phyloP scores from a whole-genome alignment of 2,888 invertebrate genomes.

The Antheraea yamamai region DNA sequence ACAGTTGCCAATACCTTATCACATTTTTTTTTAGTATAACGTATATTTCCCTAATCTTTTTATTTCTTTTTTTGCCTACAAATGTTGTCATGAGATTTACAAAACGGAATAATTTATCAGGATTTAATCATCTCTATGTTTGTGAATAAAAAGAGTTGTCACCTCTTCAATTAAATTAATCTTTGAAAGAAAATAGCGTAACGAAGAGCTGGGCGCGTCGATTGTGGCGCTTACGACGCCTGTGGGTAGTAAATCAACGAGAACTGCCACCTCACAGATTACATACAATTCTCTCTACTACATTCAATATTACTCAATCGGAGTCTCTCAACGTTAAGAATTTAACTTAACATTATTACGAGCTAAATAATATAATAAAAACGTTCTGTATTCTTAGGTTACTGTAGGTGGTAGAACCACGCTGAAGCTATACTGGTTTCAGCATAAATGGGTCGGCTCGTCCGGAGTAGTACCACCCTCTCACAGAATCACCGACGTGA shows the following conservation, averaged over 20 bases:
- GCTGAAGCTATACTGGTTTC: too few species aligned
- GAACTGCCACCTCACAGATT: constrained; percentile 68
- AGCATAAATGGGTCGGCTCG: too few species aligned
- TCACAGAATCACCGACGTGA: too few species aligned
- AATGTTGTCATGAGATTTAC: too few species aligned
- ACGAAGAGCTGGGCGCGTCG: constrained; percentile 54
- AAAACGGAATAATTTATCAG: too few species aligned
- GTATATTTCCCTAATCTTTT: too few species aligned
- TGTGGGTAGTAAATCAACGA: constrained; percentile 64
- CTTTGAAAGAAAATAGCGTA: constrained; percentile 49
- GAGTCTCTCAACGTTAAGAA: constrained; percentile 10
- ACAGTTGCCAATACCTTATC: too few species aligned
- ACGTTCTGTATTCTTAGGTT: not conserved
- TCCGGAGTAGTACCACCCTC: too few species aligned
- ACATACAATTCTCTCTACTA: constrained; percentile 64
- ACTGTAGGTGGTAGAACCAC: too few species aligned
- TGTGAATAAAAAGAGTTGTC: constrained; percentile 5
- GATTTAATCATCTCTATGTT: too few species aligned
- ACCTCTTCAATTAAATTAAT: constrained; percentile 28
- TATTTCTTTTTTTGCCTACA: too few species aligned
- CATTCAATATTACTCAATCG: constrained; percentile 55
- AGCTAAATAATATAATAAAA: not conserved
- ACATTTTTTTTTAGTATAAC: too few species aligned
- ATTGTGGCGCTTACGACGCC: constrained; percentile 61
- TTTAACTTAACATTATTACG: not conserved